Conservation (phyloP, 92 coral and sea anemone species). For the Epizoanthus stellaris region DNA sequence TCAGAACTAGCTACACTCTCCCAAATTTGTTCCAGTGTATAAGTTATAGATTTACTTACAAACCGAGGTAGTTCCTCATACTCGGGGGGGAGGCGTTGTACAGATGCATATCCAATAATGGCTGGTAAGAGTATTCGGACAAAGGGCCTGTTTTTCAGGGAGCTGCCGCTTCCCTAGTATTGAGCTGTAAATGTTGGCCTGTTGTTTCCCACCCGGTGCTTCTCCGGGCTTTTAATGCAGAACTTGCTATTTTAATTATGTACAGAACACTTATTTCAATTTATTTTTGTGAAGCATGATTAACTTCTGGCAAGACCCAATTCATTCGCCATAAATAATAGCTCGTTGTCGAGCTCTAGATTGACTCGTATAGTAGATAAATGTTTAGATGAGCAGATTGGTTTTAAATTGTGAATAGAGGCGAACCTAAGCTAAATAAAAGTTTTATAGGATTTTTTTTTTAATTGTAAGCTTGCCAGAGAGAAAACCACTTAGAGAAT, state of each 20-base stretch:
- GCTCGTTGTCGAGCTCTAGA: background rate
- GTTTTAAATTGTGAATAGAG: background rate
- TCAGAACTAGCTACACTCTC: too few relatives aligned
- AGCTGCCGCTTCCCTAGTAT: background rate
- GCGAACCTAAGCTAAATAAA: background rate
- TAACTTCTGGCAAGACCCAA: background rate
- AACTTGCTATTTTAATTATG: constrained; percentile 38
- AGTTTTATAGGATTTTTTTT: constrained; percentile 46
- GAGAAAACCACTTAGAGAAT: background rate
- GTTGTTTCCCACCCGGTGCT: background rate
- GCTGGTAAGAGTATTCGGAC: background rate
- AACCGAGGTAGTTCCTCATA: background rate
- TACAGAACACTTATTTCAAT: constrained; percentile 30
- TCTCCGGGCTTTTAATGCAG: background rate
- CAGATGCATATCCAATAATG: background rate
- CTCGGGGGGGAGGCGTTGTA: background rate
- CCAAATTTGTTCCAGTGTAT: background rate
- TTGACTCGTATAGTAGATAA: background rate
- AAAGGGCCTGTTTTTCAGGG: background rate
- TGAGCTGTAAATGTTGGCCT: constrained; percentile 20
- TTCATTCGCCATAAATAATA: background rate
- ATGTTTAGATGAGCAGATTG: constrained; percentile 14
- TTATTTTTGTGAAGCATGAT: constrained; percentile 37
- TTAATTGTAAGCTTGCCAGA: background rate
- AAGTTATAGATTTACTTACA: background rate